These are phyloP conservation scores for Rousettus madagascariensis DNA, from an alignment of 2,797 vertebrate species.

Conservation along the genomic window DNA sequence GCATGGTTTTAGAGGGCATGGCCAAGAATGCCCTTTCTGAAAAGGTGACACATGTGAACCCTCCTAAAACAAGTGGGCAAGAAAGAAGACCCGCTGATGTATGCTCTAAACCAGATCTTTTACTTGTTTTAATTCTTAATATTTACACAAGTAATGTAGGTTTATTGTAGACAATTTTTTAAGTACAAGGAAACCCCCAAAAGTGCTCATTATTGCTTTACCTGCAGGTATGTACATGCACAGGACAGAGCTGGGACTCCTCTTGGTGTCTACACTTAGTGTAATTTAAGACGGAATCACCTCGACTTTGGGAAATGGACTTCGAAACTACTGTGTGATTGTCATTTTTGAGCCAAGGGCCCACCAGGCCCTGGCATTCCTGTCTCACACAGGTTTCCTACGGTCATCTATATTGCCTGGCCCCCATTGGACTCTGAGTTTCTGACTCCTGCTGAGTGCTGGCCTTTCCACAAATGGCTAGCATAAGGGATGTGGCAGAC, in stretches of 20 bases:
- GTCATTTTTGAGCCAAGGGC: background rate
- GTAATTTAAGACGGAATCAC: background rate
- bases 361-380: no score
- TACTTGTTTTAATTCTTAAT: background rate
- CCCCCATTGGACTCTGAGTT: background rate
- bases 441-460: no score
- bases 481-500: background rate
- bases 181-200: background rate
- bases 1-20: background rate
- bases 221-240: rapidly evolving
- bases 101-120: background rate
- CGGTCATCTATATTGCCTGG: background rate
- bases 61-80: background rate
- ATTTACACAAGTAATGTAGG: background rate
- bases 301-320: background rate
- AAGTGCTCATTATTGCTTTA: background rate
- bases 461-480: background rate
- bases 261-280: background rate
- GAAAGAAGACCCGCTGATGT: background rate
- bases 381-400: no score
- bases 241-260: rapidly evolving
- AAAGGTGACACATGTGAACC: background rate
- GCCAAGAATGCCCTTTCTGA: background rate
- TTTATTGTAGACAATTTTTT: background rate
- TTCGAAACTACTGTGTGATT: background rate